Percentiles rank a stretch among this genome's conserved stretches.
Conservation (phyloP, 2,797 vertebrate species). For the Sebastiscus albofasciatus region DNA sequence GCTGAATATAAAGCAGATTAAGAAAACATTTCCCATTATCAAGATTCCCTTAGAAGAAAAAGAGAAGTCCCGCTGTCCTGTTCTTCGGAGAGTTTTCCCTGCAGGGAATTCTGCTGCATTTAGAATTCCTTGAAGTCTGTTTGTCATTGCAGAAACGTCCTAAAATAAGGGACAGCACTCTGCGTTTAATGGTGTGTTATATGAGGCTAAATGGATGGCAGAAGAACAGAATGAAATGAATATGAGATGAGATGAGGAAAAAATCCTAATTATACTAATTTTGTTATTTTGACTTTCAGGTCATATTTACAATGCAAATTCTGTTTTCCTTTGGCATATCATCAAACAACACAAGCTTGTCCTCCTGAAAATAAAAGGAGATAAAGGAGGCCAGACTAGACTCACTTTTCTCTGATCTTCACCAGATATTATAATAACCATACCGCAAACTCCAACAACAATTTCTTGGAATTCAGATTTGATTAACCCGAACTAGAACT, state of each 20-base stretch:
- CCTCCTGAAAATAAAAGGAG: neutral
- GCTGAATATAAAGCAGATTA: no score
- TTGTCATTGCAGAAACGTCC: neutral
- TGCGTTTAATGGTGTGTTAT: neutral
- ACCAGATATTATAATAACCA: neutral
- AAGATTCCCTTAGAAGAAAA: neutral
- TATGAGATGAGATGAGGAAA: neutral
- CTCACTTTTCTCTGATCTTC: neutral
- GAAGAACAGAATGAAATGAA: neutral
- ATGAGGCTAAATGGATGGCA: neutral
- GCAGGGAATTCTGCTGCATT: neutral
- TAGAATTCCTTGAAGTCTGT: neutral
- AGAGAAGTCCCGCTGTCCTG: neutral
- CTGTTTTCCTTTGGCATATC: neutral
- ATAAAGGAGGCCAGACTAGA: neutral
- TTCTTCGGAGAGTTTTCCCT: neutral
- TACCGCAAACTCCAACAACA: neutral
- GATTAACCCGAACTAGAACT: neutral
- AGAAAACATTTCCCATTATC: constrained; percentile 2
- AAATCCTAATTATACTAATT: neutral
- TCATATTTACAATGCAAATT: neutral
- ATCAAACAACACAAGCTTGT: neutral
- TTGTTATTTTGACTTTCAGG: neutral
- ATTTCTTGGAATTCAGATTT: neutral
- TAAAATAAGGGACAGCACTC: neutral